phyloP scores from a whole-genome alignment of 2,797 vertebrate genomes.

The Sphenopsis melanotis region DNA sequence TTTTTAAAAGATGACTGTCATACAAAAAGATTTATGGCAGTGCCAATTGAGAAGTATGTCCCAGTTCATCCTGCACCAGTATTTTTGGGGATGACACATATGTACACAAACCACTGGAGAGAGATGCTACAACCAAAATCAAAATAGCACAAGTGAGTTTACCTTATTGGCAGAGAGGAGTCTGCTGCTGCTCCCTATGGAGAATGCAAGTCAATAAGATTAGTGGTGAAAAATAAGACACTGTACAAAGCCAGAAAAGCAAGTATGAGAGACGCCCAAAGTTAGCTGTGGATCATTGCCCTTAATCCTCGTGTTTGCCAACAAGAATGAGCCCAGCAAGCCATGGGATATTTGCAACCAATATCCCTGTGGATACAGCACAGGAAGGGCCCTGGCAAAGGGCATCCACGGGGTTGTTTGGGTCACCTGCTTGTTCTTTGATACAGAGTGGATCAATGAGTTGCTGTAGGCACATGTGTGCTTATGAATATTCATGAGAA shows the following conservation, averaged over 20 bases:
- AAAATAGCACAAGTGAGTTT: background rate
- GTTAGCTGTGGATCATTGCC: background rate
- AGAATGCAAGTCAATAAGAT: conserved; percentile 9
- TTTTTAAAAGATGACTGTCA: background rate
- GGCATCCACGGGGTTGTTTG: background rate
- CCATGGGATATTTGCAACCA: background rate
- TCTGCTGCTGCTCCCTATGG: background rate
- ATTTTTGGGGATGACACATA: background rate
- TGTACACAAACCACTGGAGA: background rate
- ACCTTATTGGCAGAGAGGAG: background rate
- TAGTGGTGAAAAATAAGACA: conserved; percentile 26
- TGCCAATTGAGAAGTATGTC: background rate
- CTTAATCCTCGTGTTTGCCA: background rate
- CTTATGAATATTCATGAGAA: background rate
- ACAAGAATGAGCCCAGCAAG: background rate
- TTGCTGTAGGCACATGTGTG: background rate
- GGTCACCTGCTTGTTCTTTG: background rate
- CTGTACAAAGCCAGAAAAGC: background rate
- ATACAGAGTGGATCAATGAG: background rate
- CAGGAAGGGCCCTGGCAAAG: background rate
- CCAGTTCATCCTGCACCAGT: background rate
- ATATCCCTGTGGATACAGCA: background rate
- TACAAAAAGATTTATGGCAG: background rate
- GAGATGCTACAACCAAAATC: background rate
- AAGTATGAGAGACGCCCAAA: background rate